A percentile compares a stretch with the other conserved stretches of the same genome.
phyloP scores from a whole-genome alignment of 2,797 vertebrate species.

The Gymnoscopelus microlampas region DNA sequence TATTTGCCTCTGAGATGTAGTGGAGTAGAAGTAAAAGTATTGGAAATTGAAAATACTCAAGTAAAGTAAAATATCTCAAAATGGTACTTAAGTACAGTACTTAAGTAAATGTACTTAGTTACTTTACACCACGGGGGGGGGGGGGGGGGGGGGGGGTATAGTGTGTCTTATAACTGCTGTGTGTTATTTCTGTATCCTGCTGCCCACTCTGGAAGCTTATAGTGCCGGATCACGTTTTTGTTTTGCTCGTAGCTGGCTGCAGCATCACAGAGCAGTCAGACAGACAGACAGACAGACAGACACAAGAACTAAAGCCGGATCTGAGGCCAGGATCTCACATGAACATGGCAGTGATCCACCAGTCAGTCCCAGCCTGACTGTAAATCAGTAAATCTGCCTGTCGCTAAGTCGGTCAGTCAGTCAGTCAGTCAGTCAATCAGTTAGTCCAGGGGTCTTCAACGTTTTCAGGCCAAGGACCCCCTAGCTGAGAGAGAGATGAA shows the following conservation, averaged over 20 bases:
- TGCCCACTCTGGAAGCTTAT: constrained; percentile 28
- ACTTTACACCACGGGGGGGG: too few relatives aligned
- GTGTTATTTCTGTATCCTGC: constrained; percentile 67
- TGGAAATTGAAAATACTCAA: too few relatives aligned
- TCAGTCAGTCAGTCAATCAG: constrained; percentile 11
- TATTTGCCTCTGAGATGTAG: too few relatives aligned
- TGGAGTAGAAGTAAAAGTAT: too few relatives aligned
- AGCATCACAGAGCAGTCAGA: constrained; percentile 17
- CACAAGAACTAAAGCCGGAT: background rate
- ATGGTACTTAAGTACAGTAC: too few relatives aligned
- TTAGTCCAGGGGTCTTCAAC: too few relatives aligned
- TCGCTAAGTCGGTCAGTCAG: background rate
- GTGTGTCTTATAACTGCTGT: constrained; percentile 52
- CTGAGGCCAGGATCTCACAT: too few relatives aligned
- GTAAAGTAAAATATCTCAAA: too few relatives aligned
- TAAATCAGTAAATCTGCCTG: background rate
- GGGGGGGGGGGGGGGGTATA: constrained; percentile 24
- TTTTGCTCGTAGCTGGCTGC: background rate
- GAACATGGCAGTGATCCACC: background rate
- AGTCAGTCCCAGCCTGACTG: background rate
- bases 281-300: too few relatives aligned
- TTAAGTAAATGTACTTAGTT: too few relatives aligned
- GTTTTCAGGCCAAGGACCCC: too few relatives aligned
- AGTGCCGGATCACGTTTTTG: constrained; percentile 38
- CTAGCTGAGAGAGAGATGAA: too few relatives aligned